Base-by-base conservation (phyloP, 2,888 invertebrate genomes). In the Sarcophaga carnaria region DNA sequence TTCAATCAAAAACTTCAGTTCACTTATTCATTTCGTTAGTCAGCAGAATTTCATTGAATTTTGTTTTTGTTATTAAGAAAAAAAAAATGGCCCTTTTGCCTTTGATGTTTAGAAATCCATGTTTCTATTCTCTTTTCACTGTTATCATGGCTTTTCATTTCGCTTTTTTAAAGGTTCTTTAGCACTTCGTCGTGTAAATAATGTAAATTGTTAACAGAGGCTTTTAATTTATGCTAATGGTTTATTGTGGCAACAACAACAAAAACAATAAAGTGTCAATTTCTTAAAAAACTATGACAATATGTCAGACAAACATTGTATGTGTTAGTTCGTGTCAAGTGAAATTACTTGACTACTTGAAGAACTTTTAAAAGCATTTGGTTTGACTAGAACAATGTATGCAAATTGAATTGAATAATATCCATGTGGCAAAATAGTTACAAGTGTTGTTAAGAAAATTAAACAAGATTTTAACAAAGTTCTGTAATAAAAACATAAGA, bases 201-300 rank as follows among this genome's bases (percentile, higher is more conserved):
- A 69, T 66, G 37, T 10, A 25, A 74, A 77, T 71, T 37, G 37
- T 72, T 27, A 22, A 27, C 11, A 67, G 2, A 69, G 72, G 37
- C 72, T 25, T 83, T 74, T 83, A 83, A 78, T 74, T 69, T 83
- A 79, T 83, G 74, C 63, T 83, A 70, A 83, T 75, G 83, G 63
- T 64, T 83, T 83, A 79, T 75, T 79, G 74, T 63, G 63, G 63
- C 79, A 37, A 37, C 37, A 37, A 37, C 37, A 37, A 37, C 20
- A 20, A 20, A 20, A 20, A 20, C 20, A 20, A 20, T 20, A 20
- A 20, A 20, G 20, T 20, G 20, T 20, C 20, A 20, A 1, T 20
- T 20, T 20, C 20, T 20, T 20, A 20, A 20, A 20, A 20, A 20
- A 20, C 20, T 20, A 20, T 20, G 20, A 20, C 20, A 20, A 20